A percentile compares a stretch with the other conserved stretches of the same genome.
Evolutionary conservation across 1,140 invertebrate genomes (phyloP).

Genomic region (Periplaneta americana): DNA sequence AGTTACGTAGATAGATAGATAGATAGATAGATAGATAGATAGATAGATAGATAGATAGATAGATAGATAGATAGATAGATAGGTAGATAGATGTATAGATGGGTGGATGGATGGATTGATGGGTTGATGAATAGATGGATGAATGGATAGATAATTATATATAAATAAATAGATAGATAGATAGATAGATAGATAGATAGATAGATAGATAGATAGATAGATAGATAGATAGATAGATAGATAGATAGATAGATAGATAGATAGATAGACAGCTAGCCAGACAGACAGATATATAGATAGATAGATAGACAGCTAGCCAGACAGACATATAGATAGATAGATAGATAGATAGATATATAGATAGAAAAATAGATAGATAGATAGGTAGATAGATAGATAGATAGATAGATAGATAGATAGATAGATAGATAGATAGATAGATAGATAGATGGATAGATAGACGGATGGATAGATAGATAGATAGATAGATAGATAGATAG

Average conservation of each 20-base stretch:
- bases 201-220: not conserved
- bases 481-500: not conserved
- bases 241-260: not conserved
- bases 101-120: not conserved
- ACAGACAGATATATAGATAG: not conserved
- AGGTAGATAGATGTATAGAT: not conserved
- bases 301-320: not conserved
- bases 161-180: not conserved
- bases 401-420: not conserved
- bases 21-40: not conserved
- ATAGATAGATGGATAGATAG: not conserved
- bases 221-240: not conserved
- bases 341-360: not conserved
- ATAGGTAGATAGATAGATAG: not conserved
- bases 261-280: not conserved
- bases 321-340: not conserved
- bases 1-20: no score
- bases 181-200: not conserved
- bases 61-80: not conserved
- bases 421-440: not conserved
- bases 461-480: not conserved
- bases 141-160: not conserved
- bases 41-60: not conserved
- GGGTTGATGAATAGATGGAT: not conserved
- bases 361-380: not conserved